These are phyloP conservation scores for Rhinopomastus cyanomelas DNA, from an alignment of 2,113 vertebrate genomes.

Conservation along the genomic window DNA sequence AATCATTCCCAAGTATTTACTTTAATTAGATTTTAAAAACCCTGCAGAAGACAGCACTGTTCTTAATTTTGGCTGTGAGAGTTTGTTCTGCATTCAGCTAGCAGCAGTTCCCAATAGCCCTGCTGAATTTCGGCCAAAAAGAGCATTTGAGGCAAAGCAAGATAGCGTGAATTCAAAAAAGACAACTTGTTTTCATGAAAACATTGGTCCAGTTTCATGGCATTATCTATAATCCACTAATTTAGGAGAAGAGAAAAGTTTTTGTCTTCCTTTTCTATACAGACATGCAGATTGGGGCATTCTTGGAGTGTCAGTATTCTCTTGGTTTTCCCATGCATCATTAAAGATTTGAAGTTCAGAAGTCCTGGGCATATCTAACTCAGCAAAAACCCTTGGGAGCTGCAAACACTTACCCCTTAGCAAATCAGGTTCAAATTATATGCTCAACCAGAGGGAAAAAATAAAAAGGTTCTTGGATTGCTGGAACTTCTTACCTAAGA, in stretches of 20 bases:
- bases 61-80: slow-evolving; percentile 74
- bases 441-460: neutral
- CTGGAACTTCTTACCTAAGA: neutral
- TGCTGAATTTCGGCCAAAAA: slow-evolving; percentile 45
- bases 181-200: slow-evolving; percentile 42
- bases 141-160: slow-evolving; percentile 63
- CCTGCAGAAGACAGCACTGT: slow-evolving; percentile 70
- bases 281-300: slow-evolving; percentile 10
- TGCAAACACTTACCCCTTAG: neutral
- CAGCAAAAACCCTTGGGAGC: neutral
- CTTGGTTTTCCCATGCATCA: neutral
- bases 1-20: slow-evolving; percentile 76
- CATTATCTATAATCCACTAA: slow-evolving; percentile 40
- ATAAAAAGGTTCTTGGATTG: neutral
- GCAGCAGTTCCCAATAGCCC: slow-evolving; percentile 45
- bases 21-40: slow-evolving; percentile 68
- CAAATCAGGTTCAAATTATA: neutral
- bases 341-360: neutral
- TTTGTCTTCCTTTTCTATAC: slow-evolving; percentile 1
- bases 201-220: slow-evolving; percentile 59
- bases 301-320: neutral
- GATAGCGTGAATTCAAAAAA: slow-evolving; percentile 36
- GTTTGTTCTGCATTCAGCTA: slow-evolving; percentile 43
- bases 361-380: neutral
- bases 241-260: slow-evolving; percentile 41